Percentiles rank a stretch among this genome's conserved stretches.
These are phyloP conservation scores for Andrena minutula DNA, from an alignment of 2,888 invertebrate genomes.

Conservation along the genomic window DNA sequence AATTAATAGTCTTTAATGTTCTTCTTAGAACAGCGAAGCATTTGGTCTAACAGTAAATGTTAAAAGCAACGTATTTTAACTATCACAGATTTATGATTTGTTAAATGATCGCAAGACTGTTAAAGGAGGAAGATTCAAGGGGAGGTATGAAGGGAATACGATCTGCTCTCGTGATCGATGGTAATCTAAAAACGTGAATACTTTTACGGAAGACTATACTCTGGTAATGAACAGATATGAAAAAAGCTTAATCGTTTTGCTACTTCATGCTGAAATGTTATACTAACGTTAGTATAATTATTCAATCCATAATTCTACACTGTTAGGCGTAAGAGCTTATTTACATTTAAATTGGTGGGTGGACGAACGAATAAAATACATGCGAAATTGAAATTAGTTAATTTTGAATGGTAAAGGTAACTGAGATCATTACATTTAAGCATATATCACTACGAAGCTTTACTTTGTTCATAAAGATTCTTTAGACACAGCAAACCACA, in stretches of 20 bases:
- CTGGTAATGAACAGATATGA: constrained; percentile 32
- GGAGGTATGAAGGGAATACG: not conserved
- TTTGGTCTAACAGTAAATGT: too few species aligned
- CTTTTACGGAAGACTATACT: constrained; percentile 10
- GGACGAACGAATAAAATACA: constrained; percentile 44
- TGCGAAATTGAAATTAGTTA: constrained; percentile 60
- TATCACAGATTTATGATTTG: not conserved
- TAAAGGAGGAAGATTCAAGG: not conserved
- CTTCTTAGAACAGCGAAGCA: too few species aligned
- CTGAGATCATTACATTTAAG: constrained; percentile 56
- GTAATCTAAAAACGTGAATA: not conserved
- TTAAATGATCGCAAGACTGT: not conserved
- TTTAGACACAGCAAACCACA: constrained; percentile 80
- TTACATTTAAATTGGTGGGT: constrained; percentile 36
- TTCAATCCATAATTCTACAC: constrained; percentile 24
- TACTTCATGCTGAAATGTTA: constrained; percentile 64
- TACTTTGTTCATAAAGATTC: constrained; percentile 44
- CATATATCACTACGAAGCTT: constrained; percentile 61
- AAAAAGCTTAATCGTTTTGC: constrained; percentile 42
- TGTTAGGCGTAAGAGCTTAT: constrained; percentile 37
- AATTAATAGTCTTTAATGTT: too few species aligned
- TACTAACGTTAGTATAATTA: constrained; percentile 25
- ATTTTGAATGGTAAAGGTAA: constrained; percentile 40
- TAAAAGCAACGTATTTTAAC: not conserved
- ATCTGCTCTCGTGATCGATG: not conserved